Base-by-base conservation (phyloP, 1,140 invertebrate species). In the Polyergus mexicanus region DNA sequence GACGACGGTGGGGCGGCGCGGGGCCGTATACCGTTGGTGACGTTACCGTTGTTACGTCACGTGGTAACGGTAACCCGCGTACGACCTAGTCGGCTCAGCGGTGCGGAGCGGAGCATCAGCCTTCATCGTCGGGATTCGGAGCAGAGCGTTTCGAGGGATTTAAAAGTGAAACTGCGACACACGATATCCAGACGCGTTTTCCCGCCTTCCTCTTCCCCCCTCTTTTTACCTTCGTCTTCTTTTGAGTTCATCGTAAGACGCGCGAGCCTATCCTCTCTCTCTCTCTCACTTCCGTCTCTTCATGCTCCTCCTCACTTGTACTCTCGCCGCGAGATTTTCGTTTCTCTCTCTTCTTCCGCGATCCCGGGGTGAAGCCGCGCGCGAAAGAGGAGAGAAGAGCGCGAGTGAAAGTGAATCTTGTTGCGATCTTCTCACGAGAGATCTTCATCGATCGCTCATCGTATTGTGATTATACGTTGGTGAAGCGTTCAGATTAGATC, bases 131-230 rank as follows among this genome's bases (percentile, higher is more conserved):
- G 84, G 83, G 65, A 84, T 68, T n/a, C 32, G 35, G 25, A 66
- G 83, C 13, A 56, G 56, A 92, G 88, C 91, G 91, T 90, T 89
- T 85, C 88, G 86, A 91, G 92, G 93, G 94, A 94, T 94, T 94
- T 94, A 94, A 94, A 94, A 94, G 94, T 94, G 94, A 94, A 94
- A 94, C 93, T 92, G 89, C 91, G 92, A 92, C 47, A 80, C 65
- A 80, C 93, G 91, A 92, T 93, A 88, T 85, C 84, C 86, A 60
- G 84, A 65, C 35, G 54, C 72, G n/a, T 77, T 44, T 69, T 60
- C 62, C 83, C 54, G 71, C 56, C 58, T 72, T 54, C 35, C 25
- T 58, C 56, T 16, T 16, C 10, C 41, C 28, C 4, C 44, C 32
- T 16, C 62, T 66, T 74, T 54, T 63, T 41, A 22, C 71, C 71